Percentiles rank a stretch among this genome's conserved stretches.
Evolutionary conservation across 1,140 invertebrate genomes (phyloP).

Genomic region (Cydia amplana): DNA sequence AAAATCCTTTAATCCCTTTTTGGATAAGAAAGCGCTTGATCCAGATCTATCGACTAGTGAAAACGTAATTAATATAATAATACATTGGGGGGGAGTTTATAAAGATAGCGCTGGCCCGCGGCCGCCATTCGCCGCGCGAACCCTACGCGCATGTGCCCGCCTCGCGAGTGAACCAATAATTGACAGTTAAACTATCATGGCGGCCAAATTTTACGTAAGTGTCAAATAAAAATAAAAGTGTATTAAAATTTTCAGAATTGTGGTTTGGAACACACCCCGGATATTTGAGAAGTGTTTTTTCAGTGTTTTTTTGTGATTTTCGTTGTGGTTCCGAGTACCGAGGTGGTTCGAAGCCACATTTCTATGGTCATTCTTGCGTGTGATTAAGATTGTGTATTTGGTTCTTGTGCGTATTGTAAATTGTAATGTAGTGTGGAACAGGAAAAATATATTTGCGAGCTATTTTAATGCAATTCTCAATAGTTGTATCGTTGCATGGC

Average conservation of each 20-base stretch:
- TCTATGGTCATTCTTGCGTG: slow-evolving; percentile 52
- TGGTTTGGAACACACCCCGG: slow-evolving; percentile 65
- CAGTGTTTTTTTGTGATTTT: not conserved
- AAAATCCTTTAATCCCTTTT: slow-evolving; percentile 30
- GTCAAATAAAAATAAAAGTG: slow-evolving; percentile 52
- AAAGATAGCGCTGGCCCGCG: slow-evolving; percentile 47
- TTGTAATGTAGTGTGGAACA: slow-evolving; percentile 9
- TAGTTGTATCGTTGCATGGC: not conserved
- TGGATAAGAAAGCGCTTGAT: slow-evolving; percentile 60
- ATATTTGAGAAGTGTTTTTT: slow-evolving; percentile 34
- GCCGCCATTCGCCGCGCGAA: slow-evolving; percentile 69
- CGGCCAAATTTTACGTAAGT: slow-evolving; percentile 76
- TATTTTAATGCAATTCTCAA: not conserved
- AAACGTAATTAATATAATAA: slow-evolving; percentile 76
- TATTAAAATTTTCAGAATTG: slow-evolving; percentile 48
- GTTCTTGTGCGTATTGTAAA: not conserved
- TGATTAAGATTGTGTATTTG: slow-evolving; percentile 16
- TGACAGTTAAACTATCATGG: slow-evolving; percentile 72
- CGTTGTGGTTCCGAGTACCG: slow-evolving; percentile 34
- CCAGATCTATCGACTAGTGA: slow-evolving; percentile 66
- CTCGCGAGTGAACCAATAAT: slow-evolving; percentile 64
- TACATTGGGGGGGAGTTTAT: slow-evolving; percentile 66
- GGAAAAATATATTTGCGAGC: not conserved
- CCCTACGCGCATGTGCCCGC: slow-evolving; percentile 60
- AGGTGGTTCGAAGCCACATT: slow-evolving; percentile 64